Percentiles rank a stretch among this genome's conserved stretches.
These are phyloP conservation scores for Otus scops DNA, from an alignment of 2,797 vertebrate species.

Conservation along the genomic window DNA sequence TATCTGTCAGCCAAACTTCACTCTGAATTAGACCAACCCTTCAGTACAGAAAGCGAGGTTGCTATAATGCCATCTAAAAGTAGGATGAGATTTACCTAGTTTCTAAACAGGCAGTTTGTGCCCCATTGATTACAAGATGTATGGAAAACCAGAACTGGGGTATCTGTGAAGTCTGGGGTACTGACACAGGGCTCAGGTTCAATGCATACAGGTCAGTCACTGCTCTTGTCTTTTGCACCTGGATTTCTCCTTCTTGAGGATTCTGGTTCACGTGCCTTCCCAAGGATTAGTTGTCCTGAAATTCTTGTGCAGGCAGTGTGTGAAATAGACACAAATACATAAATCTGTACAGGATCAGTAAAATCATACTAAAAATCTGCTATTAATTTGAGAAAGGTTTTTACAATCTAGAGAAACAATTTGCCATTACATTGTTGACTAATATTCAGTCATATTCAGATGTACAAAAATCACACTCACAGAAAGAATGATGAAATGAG, in stretches of 20 bases:
- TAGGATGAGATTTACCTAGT: background rate
- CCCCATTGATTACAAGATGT: background rate
- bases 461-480: rapidly evolving
- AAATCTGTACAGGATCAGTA: background rate
- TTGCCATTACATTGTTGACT: rapidly evolving
- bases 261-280: rapidly evolving
- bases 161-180: background rate
- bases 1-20: background rate
- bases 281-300: background rate
- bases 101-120: background rate
- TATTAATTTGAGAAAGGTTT: background rate
- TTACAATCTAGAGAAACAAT: background rate
- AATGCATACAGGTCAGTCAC: background rate
- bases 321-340: background rate
- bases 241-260: background rate
- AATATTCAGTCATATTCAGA: background rate
- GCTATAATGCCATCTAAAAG: background rate
- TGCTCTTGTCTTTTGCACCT: background rate
- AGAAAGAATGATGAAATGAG: background rate
- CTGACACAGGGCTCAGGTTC: background rate
- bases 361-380: background rate
- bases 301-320: background rate
- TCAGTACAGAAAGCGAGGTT: background rate
- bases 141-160: background rate
- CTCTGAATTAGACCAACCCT: background rate